Conservation (phyloP, 2,888 invertebrate genomes). For the Nemotelus pantherinus region DNA sequence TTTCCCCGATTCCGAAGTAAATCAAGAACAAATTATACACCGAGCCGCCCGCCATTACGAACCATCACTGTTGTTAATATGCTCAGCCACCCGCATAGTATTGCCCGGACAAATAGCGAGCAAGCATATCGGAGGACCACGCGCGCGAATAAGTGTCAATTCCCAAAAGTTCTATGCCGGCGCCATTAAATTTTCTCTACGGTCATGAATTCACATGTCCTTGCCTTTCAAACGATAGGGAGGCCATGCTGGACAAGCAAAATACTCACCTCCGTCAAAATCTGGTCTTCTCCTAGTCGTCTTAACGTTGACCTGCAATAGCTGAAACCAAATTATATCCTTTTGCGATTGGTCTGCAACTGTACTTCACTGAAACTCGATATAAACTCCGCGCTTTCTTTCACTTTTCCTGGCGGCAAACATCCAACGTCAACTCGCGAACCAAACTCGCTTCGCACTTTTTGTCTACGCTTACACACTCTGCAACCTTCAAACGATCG, state of each 20-base stretch:
- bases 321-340: slow-evolving; percentile 1
- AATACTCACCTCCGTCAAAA: slow-evolving; percentile 25
- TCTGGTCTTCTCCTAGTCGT: not conserved
- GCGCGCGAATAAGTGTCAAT: slow-evolving; percentile 42
- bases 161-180: slow-evolving; percentile 9
- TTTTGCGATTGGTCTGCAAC: slow-evolving; percentile 1
- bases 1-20: not conserved
- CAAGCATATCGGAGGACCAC: slow-evolving; percentile 10
- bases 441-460: slow-evolving; percentile 6
- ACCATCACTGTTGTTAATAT: not conserved
- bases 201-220: no score
- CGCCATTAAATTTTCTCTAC: slow-evolving; percentile 38
- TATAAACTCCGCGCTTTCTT: not conserved
- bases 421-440: slow-evolving; percentile 10
- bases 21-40: not conserved
- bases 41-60: not conserved
- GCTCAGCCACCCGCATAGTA: slow-evolving; percentile 1
- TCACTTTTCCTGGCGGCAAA: slow-evolving; percentile 24
- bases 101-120: not conserved
- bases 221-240: no score
- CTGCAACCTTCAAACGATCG: not conserved
- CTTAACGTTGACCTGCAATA: not conserved
- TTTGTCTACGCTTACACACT: slow-evolving; percentile 20
- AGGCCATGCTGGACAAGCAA: not conserved
- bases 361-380: slow-evolving; percentile 3